These are phyloP conservation scores for Leptopterna dolabrata DNA, from an alignment of 2,888 invertebrate species.

Conservation along the genomic window DNA sequence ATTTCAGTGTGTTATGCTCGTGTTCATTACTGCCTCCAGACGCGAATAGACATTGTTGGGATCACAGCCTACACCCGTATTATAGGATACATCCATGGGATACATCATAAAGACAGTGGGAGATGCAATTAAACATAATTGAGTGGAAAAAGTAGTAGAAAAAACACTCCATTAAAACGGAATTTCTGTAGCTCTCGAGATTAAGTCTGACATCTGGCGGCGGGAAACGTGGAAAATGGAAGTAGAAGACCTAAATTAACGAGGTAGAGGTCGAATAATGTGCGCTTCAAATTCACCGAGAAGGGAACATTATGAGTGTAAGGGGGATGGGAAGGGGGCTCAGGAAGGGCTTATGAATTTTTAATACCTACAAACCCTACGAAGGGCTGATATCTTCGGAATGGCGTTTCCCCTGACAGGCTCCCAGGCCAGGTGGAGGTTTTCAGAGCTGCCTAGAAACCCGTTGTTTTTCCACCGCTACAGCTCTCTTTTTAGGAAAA, in stretches of 20 bases:
- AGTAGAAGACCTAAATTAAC: not conserved
- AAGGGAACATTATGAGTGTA: slow-evolving; percentile 60
- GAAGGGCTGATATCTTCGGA: not conserved
- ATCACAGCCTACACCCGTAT: too few species aligned
- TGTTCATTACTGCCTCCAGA: too few species aligned
- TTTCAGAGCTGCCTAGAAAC: not conserved
- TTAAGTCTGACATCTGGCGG: not conserved
- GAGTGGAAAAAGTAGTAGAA: not conserved
- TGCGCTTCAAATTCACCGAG: slow-evolving; percentile 42
- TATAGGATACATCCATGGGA: too few species aligned
- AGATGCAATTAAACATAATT: too few species aligned
- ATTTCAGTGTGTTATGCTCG: too few species aligned
- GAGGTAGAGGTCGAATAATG: not conserved
- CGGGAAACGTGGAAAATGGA: not conserved
- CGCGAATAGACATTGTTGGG: too few species aligned
- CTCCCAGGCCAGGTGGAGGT: not conserved
- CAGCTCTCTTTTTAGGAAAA: not conserved
- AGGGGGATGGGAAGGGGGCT: slow-evolving; percentile 58
- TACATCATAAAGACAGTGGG: too few species aligned
- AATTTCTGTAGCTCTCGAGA: not conserved
- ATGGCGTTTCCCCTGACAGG: not conserved
- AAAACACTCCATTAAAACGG: not conserved
- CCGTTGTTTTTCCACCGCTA: not conserved
- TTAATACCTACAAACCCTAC: not conserved
- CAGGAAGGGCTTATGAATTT: slow-evolving; percentile 60